Percentiles rank a stretch among this genome's conserved stretches.
Conservation (phyloP, 1,140 invertebrate genomes). For the Lethrus apterus region DNA sequence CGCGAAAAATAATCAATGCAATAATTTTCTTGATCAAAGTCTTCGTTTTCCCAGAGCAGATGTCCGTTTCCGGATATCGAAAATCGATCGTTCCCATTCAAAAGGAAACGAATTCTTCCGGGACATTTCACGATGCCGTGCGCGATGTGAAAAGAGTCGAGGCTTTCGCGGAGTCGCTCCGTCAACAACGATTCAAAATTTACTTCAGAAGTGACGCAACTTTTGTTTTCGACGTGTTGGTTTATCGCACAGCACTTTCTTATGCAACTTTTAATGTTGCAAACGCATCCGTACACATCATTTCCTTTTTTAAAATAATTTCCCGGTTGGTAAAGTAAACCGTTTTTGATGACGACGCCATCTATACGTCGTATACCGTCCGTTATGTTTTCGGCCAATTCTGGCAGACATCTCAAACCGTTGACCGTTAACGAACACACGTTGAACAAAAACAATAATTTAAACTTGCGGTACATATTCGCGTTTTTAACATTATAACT, state of each 20-base stretch:
- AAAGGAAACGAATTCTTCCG: background rate
- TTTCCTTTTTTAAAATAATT: slow-evolving; percentile 17
- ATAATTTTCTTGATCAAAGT: slow-evolving; percentile 1
- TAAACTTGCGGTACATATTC: no score
- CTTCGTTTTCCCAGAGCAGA: background rate
- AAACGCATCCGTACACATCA: slow-evolving; percentile 19
- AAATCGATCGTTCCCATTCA: background rate
- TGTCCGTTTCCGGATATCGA: background rate
- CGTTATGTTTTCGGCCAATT: slow-evolving; percentile 16
- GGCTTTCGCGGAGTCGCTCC: background rate
- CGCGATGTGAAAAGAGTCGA: background rate
- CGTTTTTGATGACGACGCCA: slow-evolving; percentile 18
- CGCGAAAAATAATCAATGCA: slow-evolving; percentile 5
- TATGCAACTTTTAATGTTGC: slow-evolving; percentile 20
- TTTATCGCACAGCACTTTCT: slow-evolving; percentile 21
- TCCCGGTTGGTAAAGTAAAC: slow-evolving; percentile 13
- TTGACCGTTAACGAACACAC: no score
- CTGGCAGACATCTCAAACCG: no score
- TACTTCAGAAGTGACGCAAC: background rate
- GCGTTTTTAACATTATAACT: no score
- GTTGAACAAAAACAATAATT: no score
- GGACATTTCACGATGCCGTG: background rate
- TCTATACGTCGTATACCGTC: slow-evolving; percentile 15
- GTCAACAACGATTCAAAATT: background rate
- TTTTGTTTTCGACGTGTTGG: slow-evolving; percentile 6